Base-by-base conservation (phyloP, 2,113 vertebrate species). In the Labeo rohita region DNA sequence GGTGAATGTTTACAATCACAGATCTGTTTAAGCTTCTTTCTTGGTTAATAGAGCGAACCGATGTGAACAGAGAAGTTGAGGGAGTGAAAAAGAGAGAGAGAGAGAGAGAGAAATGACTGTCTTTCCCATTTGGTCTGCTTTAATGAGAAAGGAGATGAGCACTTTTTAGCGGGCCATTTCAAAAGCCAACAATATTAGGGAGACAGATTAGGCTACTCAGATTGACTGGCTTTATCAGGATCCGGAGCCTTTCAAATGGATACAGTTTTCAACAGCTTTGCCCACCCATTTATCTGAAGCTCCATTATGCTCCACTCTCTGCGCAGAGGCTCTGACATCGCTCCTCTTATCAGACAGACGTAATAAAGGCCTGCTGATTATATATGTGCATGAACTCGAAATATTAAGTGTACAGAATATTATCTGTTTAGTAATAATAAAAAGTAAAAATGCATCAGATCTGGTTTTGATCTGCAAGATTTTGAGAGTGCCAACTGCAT, bases 101-200 rank as follows among this genome's bases (percentile, higher is more conserved):
- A 50, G 45, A 66, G 77, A 87, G 83, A 66, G 77, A 87, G 83
- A 76, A 78, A 87, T 86, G 59, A 21, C 66, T 83, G 50, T 72
- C 80, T 28, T 36, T 80, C 86, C 66, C 21, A 61, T 88, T 84
- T 82, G 72, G 88, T 88, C 85, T 79, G 65, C 21, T 85, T 56
- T 89, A 91, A 90, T 89, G 88, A 87, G 84, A 87, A 36, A 18
- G 61, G 80, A 90, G 88, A 90, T 85, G 84, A 85, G 68, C 21
- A 21, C 47, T 83, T 88, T 91, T 87, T 83, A 78, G 66, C 34
- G 4, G 56, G 74, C 59, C 9, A 65, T 89, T 88, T 87, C 61
- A 49, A 91, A 90, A 80, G 59, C 77, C 56, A 83, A 74, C 59
- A 81, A 80, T 89, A 56, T 72, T 88, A 83, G 75, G 6, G 70